Conservation (phyloP, 2,797 vertebrate species). For the Bovichtus diacanthus region DNA sequence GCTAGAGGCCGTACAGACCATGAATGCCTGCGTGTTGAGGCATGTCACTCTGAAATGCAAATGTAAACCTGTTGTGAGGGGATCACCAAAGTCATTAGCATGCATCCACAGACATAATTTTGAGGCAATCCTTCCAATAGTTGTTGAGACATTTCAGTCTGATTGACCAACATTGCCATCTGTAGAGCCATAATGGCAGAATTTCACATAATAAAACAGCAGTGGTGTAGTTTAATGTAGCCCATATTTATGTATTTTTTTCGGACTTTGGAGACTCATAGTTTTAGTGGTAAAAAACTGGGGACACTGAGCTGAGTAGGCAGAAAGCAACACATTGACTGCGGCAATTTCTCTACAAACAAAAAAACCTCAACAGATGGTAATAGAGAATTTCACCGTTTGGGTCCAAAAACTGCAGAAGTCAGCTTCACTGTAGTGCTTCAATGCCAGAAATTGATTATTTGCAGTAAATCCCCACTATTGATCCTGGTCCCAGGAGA, state of each 20-base stretch:
- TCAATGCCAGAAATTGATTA: constrained; percentile 32
- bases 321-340: neutral
- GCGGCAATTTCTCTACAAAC: constrained; percentile 5
- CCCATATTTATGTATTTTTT: neutral
- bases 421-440: constrained; percentile 10
- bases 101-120: neutral
- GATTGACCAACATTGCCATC: neutral
- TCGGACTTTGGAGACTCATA: neutral
- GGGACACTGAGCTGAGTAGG: neutral
- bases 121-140: neutral
- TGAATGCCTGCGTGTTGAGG: neutral
- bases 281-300: neutral
- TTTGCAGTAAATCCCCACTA: constrained; percentile 27
- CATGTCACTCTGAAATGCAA: neutral
- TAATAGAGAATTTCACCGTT: neutral
- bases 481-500: constrained; percentile 29
- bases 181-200: neutral
- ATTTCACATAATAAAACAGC: neutral
- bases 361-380: neutral
- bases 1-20: neutral
- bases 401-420: constrained; percentile 6
- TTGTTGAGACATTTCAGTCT: neutral
- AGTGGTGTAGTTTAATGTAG: neutral
- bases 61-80: too few relatives aligned
- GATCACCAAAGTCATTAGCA: too few relatives aligned